Percentiles rank a stretch among this genome's conserved stretches.
phyloP scores from a whole-genome alignment of 2,888 invertebrate species.

The Drosophila fungiperda region DNA sequence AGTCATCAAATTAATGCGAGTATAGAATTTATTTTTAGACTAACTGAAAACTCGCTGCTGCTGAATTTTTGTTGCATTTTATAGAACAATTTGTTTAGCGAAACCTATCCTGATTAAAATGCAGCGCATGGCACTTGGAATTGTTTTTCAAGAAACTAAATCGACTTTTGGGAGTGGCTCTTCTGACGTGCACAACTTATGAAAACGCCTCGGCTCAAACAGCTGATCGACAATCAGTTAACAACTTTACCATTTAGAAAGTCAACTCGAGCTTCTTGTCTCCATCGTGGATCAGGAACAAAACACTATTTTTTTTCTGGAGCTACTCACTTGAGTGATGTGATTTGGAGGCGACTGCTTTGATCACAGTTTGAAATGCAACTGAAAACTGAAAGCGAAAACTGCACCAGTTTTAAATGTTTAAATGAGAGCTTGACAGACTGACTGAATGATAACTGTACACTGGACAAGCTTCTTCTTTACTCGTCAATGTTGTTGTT shows the following conservation, averaged over 20 bases:
- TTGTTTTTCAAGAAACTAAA: constrained; percentile 29
- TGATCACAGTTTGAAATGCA: constrained; percentile 53
- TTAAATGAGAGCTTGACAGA: constrained; percentile 28
- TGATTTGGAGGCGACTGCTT: constrained; percentile 29
- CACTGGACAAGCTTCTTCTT: constrained; percentile 12
- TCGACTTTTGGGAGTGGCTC: constrained; percentile 25
- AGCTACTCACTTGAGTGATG: constrained; percentile 32
- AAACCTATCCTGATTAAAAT: constrained; percentile 20
- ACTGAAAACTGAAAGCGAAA: constrained; percentile 56
- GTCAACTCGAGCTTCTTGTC: constrained; percentile 4
- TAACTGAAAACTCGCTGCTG: not conserved
- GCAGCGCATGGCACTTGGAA: constrained; percentile 22
- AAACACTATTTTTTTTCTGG: not conserved
- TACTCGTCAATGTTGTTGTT: not conserved
- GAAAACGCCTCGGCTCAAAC: constrained; percentile 1
- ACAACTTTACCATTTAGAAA: constrained; percentile 46
- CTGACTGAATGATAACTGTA: constrained; percentile 31
- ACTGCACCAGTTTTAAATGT: constrained; percentile 29
- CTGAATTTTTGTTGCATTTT: not conserved
- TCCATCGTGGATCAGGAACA: not conserved
- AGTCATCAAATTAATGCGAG: not conserved
- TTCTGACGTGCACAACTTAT: constrained; percentile 9
- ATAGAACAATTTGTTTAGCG: not conserved
- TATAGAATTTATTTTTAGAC: not conserved
- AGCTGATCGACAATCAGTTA: constrained; percentile 12